phyloP scores from a whole-genome alignment of 2,113 vertebrate species.

The Sisor rabdophorus region DNA sequence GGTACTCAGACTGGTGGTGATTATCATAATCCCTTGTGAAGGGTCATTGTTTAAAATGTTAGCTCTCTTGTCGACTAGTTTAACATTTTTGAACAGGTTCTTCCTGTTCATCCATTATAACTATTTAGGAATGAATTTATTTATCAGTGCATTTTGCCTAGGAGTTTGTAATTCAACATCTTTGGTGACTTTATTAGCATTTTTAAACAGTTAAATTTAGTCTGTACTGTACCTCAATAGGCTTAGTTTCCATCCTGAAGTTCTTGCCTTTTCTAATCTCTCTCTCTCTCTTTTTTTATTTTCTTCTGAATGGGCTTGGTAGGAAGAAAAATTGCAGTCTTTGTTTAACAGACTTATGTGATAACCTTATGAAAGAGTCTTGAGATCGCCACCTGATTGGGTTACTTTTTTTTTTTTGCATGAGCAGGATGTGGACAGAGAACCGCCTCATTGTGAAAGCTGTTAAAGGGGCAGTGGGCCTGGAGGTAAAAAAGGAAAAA shows the following conservation, averaged over 20 bases:
- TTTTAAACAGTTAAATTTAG: background rate
- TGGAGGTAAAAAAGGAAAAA: constrained; percentile 14
- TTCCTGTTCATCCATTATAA: background rate
- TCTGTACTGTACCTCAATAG: background rate
- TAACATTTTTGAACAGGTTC: background rate
- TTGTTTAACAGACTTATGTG: constrained; percentile 24
- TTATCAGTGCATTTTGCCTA: too few species aligned
- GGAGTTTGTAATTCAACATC: background rate
- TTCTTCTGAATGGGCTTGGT: background rate
- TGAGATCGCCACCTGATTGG: constrained; percentile 1
- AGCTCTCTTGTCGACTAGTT: background rate
- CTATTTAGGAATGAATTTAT: background rate
- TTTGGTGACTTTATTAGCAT: background rate
- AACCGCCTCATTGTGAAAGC: constrained; percentile 27
- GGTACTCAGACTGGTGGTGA: background rate
- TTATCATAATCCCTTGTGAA: background rate
- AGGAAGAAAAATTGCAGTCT: constrained; percentile 10
- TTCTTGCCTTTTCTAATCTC: background rate
- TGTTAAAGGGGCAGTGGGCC: background rate
- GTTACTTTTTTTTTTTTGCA: constrained; percentile 1
- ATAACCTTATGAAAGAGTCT: constrained; percentile 29
- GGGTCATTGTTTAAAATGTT: background rate
- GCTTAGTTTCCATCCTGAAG: background rate
- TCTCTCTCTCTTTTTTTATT: background rate
- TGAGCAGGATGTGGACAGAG: background rate